Evolutionary conservation across 2,797 vertebrate species (phyloP).

Genomic region (Dromococcyx pavoninus): DNA sequence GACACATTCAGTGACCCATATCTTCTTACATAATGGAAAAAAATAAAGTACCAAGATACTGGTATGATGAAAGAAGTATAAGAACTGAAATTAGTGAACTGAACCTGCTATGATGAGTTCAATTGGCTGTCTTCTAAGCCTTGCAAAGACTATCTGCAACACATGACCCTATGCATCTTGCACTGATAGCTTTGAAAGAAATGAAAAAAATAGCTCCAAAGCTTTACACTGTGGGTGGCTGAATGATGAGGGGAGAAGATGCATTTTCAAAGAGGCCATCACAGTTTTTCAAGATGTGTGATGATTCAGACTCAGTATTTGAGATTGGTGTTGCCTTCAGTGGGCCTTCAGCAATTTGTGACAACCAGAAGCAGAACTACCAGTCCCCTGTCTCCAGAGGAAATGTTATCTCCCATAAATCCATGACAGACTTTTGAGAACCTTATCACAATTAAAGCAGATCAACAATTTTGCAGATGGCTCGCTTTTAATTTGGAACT

Average conservation of each 20-base stretch:
- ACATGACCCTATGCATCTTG: not conserved
- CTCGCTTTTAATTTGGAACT: constrained; percentile 46
- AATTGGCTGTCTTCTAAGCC: not conserved
- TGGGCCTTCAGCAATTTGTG: not conserved
- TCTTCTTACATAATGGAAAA: not conserved
- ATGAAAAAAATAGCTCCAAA: not conserved
- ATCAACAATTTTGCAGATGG: not conserved
- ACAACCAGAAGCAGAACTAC: constrained; percentile 28
- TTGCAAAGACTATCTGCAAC: not conserved
- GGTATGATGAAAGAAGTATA: not conserved
- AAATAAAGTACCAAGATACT: not conserved
- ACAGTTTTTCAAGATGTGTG: not conserved
- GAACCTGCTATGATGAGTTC: not conserved
- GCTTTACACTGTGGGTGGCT: not conserved
- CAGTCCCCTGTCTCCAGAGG: constrained; percentile 2
- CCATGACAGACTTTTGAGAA: not conserved
- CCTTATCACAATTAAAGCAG: constrained; percentile 11
- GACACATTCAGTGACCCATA: not conserved
- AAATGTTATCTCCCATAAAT: constrained; percentile 22
- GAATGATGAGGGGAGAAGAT: not conserved
- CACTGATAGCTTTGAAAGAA: not conserved
- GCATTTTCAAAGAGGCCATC: not conserved
- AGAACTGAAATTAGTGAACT: not conserved
- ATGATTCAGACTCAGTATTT: not conserved
- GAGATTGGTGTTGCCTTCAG: not conserved